Conservation (phyloP, 2,888 invertebrate species). For the Phytoseiulus persimilis region DNA sequence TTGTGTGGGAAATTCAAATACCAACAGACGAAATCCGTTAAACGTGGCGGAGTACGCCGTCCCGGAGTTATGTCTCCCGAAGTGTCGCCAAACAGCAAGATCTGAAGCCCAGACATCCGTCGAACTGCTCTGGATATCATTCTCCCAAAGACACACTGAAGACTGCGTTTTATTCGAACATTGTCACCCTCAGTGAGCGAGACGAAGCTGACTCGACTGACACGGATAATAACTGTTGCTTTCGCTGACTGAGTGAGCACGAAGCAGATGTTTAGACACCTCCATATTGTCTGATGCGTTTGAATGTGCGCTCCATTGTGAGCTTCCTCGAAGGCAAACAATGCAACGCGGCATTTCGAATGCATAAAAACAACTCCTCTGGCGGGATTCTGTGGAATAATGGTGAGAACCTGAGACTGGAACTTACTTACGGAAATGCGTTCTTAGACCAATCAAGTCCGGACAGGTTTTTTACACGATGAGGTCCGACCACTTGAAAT, state of each 20-base stretch:
- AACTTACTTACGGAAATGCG: not conserved
- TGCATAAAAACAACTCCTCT: not conserved
- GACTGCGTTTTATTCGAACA: no score
- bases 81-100: no score
- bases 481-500: not conserved
- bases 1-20: not conserved
- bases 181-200: not conserved
- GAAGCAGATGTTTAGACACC: not conserved
- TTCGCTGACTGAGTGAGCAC: not conserved
- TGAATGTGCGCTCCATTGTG: not conserved
- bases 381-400: not conserved
- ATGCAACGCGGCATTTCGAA: not conserved
- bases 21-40: no score
- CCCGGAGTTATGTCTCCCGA: no score
- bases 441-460: not conserved
- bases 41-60: no score
- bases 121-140: no score
- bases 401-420: not conserved
- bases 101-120: no score
- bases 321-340: not conserved
- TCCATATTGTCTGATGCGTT: not conserved
- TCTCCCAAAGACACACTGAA: no score
- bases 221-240: not conserved
- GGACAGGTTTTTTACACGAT: not conserved
- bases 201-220: not conserved